Percentiles rank a stretch among this genome's conserved stretches.
phyloP scores from a whole-genome alignment of 2,113 vertebrate species.

The Malurus elegans region DNA sequence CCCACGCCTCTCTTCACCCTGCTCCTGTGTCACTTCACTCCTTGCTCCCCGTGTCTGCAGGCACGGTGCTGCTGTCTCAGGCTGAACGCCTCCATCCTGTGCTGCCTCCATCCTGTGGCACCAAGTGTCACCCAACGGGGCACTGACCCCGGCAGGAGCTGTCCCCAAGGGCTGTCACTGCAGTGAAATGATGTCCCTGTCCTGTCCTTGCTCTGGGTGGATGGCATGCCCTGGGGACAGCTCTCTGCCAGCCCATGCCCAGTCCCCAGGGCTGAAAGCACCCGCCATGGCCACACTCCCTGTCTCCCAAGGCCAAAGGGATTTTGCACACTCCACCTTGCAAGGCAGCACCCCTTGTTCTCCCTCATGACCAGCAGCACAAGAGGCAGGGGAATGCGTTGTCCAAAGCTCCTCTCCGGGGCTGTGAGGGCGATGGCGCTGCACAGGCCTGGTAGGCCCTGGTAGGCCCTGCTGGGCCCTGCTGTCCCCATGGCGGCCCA shows the following conservation, averaged over 20 bases:
- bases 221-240: background rate
- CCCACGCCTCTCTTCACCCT: background rate
- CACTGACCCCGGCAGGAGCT: background rate
- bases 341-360: background rate
- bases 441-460: rapidly evolving
- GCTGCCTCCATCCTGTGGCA: rapidly evolving
- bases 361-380: background rate
- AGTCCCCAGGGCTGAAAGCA: background rate
- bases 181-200: background rate
- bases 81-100: rapidly evolving
- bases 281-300: rapidly evolving
- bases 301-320: background rate
- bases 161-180: background rate
- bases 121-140: background rate
- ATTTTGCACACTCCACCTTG: background rate
- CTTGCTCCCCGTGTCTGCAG: background rate
- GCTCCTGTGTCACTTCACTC: background rate
- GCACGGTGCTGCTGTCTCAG: background rate
- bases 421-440: rapidly evolving
- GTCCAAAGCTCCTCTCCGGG: rapidly evolving
- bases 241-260: background rate
- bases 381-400: background rate
- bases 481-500: rapidly evolving
- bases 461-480: rapidly evolving
- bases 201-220: background rate